Conservation (phyloP, 64 coral and sea anemone genomes). For the Porites australiensis region DNA sequence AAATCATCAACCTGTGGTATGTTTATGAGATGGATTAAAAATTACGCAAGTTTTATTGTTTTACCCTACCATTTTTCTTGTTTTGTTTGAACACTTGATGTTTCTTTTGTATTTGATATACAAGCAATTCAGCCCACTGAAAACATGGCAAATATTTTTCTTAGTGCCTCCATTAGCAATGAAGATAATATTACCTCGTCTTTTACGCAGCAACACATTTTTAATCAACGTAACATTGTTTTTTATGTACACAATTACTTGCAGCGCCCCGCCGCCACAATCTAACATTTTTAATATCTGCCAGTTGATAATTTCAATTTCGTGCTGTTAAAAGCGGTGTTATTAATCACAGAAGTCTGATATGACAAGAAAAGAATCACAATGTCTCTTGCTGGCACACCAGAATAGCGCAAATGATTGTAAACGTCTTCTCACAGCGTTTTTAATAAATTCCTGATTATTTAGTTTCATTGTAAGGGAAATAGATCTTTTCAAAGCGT, state of each 20-base stretch:
- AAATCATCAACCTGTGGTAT: background rate
- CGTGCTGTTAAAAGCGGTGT: constrained; percentile 63
- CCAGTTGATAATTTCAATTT: constrained; percentile 60
- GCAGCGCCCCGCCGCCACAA: constrained; percentile 56
- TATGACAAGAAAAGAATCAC: constrained; percentile 22
- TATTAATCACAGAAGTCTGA: constrained; percentile 56
- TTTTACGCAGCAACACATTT: constrained; percentile 60
- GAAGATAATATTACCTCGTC: constrained; percentile 62
- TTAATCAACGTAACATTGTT: constrained; percentile 66
- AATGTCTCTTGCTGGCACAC: constrained; percentile 42
- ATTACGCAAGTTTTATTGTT: background rate
- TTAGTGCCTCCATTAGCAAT: constrained; percentile 54
- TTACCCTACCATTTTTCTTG: constrained; percentile 20
- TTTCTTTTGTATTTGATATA: constrained; percentile 50
- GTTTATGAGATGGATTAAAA: background rate
- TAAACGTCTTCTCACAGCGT: constrained; percentile 41
- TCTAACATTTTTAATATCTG: constrained; percentile 66
- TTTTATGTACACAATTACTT: constrained; percentile 59
- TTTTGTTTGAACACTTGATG: constrained; percentile 40
- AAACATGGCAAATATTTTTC: constrained; percentile 52
- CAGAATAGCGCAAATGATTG: constrained; percentile 53
- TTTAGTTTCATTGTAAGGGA: constrained; percentile 5
- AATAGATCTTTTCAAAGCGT: constrained; percentile 7
- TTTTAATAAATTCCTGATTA: constrained; percentile 50
- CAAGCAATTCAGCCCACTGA: constrained; percentile 32